These are phyloP conservation scores for Papilio helenus DNA, from an alignment of 1,140 invertebrate genomes.

Conservation along the genomic window DNA sequence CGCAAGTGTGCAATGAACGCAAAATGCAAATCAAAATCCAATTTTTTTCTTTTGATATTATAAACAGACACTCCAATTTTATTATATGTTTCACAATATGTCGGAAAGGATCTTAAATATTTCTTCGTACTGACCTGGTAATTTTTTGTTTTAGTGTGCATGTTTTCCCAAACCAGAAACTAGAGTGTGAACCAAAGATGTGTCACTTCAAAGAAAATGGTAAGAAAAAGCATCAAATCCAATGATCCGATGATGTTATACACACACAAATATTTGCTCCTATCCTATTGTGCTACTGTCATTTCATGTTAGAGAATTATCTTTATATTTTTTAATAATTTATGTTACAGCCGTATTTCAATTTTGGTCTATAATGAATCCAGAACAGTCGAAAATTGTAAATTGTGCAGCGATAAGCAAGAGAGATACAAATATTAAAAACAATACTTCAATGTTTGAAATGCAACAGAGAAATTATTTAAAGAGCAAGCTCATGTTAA, in stretches of 20 bases:
- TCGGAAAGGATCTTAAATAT: too few relatives aligned
- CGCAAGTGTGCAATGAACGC: too few relatives aligned
- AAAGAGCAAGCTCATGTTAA: background rate
- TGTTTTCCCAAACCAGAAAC: background rate
- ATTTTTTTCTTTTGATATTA: too few relatives aligned
- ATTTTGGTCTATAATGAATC: slow-evolving; percentile 10
- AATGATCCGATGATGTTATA: background rate
- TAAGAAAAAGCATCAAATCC: background rate
- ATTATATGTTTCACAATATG: too few relatives aligned
- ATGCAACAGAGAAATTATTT: background rate
- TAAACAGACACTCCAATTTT: too few relatives aligned
- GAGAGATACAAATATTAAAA: background rate
- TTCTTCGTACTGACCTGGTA: too few relatives aligned
- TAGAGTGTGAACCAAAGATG: background rate
- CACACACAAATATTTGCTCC: too few relatives aligned
- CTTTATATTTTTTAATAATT: too few relatives aligned
- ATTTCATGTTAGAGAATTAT: too few relatives aligned
- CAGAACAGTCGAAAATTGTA: background rate
- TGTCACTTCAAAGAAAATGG: background rate
- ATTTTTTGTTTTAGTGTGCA: background rate
- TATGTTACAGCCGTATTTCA: background rate
- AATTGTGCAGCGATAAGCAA: background rate
- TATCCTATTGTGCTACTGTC: too few relatives aligned
- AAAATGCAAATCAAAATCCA: too few relatives aligned
- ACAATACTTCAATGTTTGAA: background rate